phyloP scores from a whole-genome alignment of 1,140 invertebrate genomes.

The Drosophila parabipectinata region DNA sequence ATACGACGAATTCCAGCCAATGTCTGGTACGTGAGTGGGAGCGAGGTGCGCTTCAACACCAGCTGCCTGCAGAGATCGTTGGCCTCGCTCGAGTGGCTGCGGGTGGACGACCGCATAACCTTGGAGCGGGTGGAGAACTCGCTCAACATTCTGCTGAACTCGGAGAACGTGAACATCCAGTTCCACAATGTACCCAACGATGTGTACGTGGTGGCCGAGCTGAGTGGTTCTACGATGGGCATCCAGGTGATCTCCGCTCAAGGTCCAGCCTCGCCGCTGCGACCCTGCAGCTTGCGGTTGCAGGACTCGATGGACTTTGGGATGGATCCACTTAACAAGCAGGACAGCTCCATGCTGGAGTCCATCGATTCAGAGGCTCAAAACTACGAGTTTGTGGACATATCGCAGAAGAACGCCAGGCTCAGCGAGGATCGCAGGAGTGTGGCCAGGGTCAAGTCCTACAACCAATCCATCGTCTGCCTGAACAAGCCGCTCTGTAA shows the following conservation, averaged over 20 bases:
- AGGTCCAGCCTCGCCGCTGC: slow-evolving; percentile 85
- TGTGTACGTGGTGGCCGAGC: slow-evolving; percentile 84
- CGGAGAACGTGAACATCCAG: slow-evolving; percentile 93
- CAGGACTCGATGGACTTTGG: slow-evolving; percentile 88
- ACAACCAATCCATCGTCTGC: slow-evolving; percentile 78
- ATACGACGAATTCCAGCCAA: slow-evolving; percentile 79
- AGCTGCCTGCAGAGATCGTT: slow-evolving; percentile 87
- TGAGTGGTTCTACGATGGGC: slow-evolving; percentile 88
- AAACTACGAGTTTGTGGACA: slow-evolving; percentile 87
- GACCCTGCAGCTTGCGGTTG: slow-evolving; percentile 85
- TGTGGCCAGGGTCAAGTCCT: slow-evolving; percentile 69
- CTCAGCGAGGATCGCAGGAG: slow-evolving; percentile 83
- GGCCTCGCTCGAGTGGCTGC: slow-evolving; percentile 91
- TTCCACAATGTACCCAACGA: slow-evolving; percentile 90
- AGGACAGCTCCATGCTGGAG: slow-evolving; percentile 84
- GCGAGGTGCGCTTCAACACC: slow-evolving; percentile 87
- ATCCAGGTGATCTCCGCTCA: slow-evolving; percentile 86
- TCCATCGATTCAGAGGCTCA: slow-evolving; percentile 82
- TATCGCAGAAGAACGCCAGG: slow-evolving; percentile 91
- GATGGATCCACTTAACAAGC: slow-evolving; percentile 86
- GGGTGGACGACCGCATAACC: slow-evolving; percentile 89
- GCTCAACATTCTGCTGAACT: slow-evolving; percentile 89
- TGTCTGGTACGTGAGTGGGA: slow-evolving; percentile 85
- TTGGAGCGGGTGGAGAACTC: slow-evolving; percentile 87
- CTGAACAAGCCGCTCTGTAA: slow-evolving; percentile 75